Conservation (phyloP, 2,113 vertebrate genomes). For the Microcebus lehilahytsara region DNA sequence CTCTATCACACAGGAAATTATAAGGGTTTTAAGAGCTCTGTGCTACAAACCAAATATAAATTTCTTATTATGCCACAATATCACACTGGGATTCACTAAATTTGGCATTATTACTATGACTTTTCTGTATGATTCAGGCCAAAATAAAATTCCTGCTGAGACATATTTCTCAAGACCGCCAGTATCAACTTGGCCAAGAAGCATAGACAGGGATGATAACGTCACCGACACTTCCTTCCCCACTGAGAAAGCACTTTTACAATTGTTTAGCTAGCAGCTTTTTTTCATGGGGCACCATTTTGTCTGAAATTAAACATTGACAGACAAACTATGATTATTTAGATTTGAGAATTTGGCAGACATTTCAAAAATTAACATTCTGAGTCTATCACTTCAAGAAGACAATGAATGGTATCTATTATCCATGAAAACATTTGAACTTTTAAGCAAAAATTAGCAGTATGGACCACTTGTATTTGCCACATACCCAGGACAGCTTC, state of each 20-base stretch:
- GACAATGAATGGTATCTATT: not conserved
- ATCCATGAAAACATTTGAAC: not conserved
- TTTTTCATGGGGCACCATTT: not conserved
- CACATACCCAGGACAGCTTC: not conserved
- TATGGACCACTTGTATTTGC: not conserved
- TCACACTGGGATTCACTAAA: not conserved
- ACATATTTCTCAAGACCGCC: not conserved
- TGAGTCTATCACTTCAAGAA: constrained; percentile 23
- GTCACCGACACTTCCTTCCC: not conserved
- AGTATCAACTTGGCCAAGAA: not conserved
- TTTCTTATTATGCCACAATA: not conserved
- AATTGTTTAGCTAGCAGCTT: not conserved
- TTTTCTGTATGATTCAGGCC: not conserved
- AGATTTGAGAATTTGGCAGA: not conserved
- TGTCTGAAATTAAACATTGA: not conserved
- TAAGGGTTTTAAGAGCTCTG: not conserved
- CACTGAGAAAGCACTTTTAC: not conserved
- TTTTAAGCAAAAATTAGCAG: constrained; percentile 35
- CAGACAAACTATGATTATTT: constrained; percentile 32
- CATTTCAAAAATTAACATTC: not conserved
- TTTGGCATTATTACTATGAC: not conserved
- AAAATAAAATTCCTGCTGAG: constrained; percentile 9
- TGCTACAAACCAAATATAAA: not conserved
- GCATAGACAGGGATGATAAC: not conserved
- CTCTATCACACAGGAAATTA: not conserved